phyloP scores from a whole-genome alignment of 2,888 invertebrate species.

The Tinea trinotella region DNA sequence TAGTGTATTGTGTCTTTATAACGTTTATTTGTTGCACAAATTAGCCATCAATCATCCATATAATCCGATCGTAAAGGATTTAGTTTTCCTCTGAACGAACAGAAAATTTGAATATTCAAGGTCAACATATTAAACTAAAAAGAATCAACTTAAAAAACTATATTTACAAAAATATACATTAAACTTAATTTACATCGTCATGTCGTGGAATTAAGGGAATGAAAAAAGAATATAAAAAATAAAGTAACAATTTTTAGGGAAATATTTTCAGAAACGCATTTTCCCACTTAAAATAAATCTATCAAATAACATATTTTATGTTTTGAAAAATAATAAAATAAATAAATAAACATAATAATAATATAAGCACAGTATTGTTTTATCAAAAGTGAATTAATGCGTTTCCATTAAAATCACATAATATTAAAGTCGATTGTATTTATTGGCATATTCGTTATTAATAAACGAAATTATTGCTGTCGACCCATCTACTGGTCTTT shows the following conservation, averaged over 20 bases:
- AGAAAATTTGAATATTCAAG: constrained; percentile 63
- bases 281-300: not conserved
- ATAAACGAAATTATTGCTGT: not conserved
- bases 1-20: no score
- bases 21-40: no score
- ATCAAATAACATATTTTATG: no score
- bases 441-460: not conserved
- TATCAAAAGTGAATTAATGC: not conserved
- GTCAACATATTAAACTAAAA: constrained; percentile 68
- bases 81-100: no score
- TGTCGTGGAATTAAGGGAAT: constrained; percentile 27
- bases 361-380: not conserved
- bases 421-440: not conserved
- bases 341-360: not conserved
- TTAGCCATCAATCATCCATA: no score
- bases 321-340: no score
- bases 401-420: not conserved
- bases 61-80: no score
- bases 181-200: constrained; percentile 44
- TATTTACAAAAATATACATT: constrained; percentile 49
- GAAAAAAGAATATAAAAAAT: not conserved
- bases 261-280: constrained; percentile 1
- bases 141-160: constrained; percentile 40
- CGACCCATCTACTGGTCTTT: constrained; percentile 2
- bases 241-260: not conserved